Evolutionary conservation across 2,888 invertebrate genomes (phyloP), one percentile per base, ranked within the genome.

Genomic region (Archaeoteleia sp.): DNA sequence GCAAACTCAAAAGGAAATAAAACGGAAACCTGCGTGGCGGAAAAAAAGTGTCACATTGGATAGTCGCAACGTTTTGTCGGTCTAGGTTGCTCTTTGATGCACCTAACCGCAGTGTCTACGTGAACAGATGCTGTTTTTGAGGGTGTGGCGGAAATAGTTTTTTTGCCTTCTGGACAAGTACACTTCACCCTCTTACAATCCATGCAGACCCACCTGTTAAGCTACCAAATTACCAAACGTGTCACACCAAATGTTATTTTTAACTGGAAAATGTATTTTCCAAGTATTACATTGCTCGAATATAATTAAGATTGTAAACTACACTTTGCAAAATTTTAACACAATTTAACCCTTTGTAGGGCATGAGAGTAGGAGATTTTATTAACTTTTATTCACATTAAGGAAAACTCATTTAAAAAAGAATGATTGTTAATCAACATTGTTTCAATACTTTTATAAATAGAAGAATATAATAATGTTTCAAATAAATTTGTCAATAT

Each of bases 191-290:
- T 89, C 87, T 89, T 89, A 89, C 91, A 91, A 81, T 89, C 89
- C 86, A 89, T 89, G 89, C 91, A 91, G 88, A 91, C 89, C 89
- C 90, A 90, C 87, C 89, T 90, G 88, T 90, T 90, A 89, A 91
- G 89, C 91, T 91, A 89, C 82, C 89, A 89, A 89, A 88, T 89
- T 87, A 88, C 88, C 80, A 88, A 83, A 86, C 88, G 88, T 88
- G 70, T 80, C 77, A 76, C 70, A 74, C 78, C 23, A 25, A 30
- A 43, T 57, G 40, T 34, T 51, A 43, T 4, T 48, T 25, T 10
- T n/a, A n/a, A n/a, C n/a, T n/a, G n/a, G n/a, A n/a, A n/a, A n/a
- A n/a, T 4, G 30, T 29, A 5, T 51, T 39, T 7, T 30, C 25
- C 10, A 42, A n/a, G 9, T 20, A 3, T 14, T 15, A 23, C 6